Conservation (phyloP, 2,888 invertebrate species). For the Scaptomyza flava region DNA sequence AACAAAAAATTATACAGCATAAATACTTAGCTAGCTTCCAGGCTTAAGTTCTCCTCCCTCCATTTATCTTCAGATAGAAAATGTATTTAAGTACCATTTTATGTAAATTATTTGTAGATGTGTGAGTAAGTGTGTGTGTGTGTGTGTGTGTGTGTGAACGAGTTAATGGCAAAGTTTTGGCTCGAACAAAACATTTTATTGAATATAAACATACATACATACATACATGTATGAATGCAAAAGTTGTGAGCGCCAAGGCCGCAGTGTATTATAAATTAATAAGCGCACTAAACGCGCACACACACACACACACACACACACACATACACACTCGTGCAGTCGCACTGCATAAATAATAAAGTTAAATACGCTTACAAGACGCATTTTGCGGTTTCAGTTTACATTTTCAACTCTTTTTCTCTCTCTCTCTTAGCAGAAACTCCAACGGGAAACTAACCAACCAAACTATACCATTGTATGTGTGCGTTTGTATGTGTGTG, state of each 20-base stretch:
- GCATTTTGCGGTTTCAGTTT: conserved; percentile 64
- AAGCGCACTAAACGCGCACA: conserved; percentile 61
- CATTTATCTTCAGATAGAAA: conserved; percentile 4
- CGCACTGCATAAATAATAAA: conserved; percentile 75
- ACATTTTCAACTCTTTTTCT: conserved; percentile 43
- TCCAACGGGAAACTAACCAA: conserved; percentile 45
- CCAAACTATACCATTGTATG: conserved; percentile 35
- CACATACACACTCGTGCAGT: conserved; percentile 2
- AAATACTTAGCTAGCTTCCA: no score
- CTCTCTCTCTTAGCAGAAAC: conserved; percentile 15
- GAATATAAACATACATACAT: conserved; percentile 23
- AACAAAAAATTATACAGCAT: no score
- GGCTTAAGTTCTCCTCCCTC: no score
- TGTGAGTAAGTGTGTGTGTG: neutral
- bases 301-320: conserved; percentile 20
- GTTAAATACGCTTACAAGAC: conserved; percentile 79
- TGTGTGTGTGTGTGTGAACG: conserved; percentile 1
- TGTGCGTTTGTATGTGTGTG: conserved; percentile 17
- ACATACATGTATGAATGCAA: conserved; percentile 27
- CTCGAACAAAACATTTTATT: conserved; percentile 54
- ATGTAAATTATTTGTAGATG: conserved; percentile 32
- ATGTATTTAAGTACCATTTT: conserved; percentile 59
- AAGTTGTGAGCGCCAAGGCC: conserved; percentile 67
- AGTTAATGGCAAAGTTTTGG: conserved; percentile 59
- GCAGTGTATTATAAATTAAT: conserved; percentile 80